A percentile compares a stretch with the other conserved stretches of the same genome.
These are phyloP conservation scores for Axea sp. DNA, from an alignment of 2,888 invertebrate species.

Conservation along the genomic window DNA sequence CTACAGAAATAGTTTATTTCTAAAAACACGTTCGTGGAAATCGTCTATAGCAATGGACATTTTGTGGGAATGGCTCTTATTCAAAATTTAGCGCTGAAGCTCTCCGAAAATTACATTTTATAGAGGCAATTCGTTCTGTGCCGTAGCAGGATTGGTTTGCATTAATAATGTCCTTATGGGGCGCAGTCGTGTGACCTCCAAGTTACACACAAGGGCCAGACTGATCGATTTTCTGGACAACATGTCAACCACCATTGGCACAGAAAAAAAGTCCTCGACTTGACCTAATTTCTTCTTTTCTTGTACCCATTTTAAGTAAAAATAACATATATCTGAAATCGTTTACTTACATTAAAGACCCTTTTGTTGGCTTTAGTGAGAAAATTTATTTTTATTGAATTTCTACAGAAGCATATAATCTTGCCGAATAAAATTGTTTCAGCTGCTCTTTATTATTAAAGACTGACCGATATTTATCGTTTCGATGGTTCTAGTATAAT, in stretches of 20 bases:
- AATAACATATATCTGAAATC: too few species aligned
- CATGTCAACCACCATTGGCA: conserved; percentile 35
- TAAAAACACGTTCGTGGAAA: conserved; percentile 32
- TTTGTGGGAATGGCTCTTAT: conserved; percentile 63
- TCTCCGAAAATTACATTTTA: conserved; percentile 73
- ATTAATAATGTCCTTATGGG: conserved; percentile 74
- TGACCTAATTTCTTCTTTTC: conserved; percentile 38
- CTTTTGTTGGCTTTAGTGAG: too few species aligned
- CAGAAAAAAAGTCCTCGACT: conserved; percentile 24
- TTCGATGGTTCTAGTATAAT: too few species aligned
- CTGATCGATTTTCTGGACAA: conserved; percentile 55
- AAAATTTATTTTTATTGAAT: too few species aligned
- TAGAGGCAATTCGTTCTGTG: conserved; percentile 71
- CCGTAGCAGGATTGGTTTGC: conserved; percentile 72
- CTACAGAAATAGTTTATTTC: conserved; percentile 49
- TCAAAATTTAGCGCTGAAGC: conserved; percentile 70
- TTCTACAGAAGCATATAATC: too few species aligned
- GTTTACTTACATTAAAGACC: too few species aligned
- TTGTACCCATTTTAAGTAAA: too few species aligned
- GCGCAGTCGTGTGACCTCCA: conserved; percentile 59
- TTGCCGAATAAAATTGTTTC: too few species aligned
- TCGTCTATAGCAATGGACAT: conserved; percentile 54
- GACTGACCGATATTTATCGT: too few species aligned
- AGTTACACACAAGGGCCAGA: conserved; percentile 46
- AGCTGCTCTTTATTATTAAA: too few species aligned